phyloP scores from a whole-genome alignment of 2,888 invertebrate genomes.

The Erpobdella octoculata region DNA sequence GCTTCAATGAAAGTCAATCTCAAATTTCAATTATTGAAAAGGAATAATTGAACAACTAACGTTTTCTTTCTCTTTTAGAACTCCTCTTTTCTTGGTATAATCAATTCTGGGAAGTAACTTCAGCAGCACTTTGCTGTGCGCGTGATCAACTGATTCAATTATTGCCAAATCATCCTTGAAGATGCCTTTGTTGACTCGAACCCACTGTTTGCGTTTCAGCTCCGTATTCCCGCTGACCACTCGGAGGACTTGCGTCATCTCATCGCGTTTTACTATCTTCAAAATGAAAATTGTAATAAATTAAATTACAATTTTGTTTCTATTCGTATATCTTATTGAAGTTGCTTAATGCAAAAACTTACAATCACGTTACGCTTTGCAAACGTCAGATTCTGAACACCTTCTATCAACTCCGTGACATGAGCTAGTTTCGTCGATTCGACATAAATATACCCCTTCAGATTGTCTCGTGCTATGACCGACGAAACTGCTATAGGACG shows the following conservation, averaged over 20 bases:
- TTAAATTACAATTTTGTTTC: too few relatives aligned
- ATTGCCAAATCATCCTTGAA: conserved; percentile 83
- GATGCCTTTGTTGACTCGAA: conserved; percentile 80
- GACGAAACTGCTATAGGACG: too few relatives aligned
- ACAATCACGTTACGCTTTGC: too few relatives aligned
- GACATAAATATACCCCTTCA: conserved; percentile 94
- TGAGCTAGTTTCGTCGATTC: conserved; percentile 97
- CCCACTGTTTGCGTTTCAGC: conserved; percentile 72
- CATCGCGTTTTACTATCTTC: neutral
- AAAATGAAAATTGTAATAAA: too few relatives aligned
- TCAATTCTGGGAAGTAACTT: conserved; percentile 91
- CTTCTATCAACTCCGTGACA: conserved; percentile 80
- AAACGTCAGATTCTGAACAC: conserved; percentile 80
- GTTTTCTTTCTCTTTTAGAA: neutral
- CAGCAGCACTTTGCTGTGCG: conserved; percentile 90
- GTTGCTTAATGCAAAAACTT: too few relatives aligned
- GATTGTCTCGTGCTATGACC: conserved; percentile 43
- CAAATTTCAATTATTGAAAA: too few relatives aligned
- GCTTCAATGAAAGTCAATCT: neutral
- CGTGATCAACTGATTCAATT: conserved; percentile 91
- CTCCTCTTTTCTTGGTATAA: conserved; percentile 71
- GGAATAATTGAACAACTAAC: too few relatives aligned
- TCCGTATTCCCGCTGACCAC: neutral
- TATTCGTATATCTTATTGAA: too few relatives aligned
- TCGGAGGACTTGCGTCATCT: neutral